phyloP scores from a whole-genome alignment of 2,888 invertebrate genomes.

The Lamellibrachia satsuma region DNA sequence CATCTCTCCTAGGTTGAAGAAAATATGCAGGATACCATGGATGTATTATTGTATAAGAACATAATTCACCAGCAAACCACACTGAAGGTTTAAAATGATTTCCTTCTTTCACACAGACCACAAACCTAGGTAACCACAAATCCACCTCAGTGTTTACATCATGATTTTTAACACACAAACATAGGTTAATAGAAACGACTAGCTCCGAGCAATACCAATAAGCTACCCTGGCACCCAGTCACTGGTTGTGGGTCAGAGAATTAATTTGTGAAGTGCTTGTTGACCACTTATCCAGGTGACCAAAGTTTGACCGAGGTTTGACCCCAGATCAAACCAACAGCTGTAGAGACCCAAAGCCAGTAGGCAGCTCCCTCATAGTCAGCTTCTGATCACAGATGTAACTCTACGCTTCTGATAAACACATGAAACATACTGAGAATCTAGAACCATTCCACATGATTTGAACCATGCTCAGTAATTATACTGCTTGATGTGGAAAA shows the following conservation, averaged over 20 bases:
- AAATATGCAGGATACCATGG: neutral
- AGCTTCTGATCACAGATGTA: neutral
- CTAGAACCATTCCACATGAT: neutral
- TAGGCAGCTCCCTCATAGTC: neutral
- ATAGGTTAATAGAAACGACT: neutral
- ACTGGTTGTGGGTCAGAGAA: neutral
- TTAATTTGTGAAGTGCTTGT: neutral
- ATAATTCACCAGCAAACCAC: neutral
- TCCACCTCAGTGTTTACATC: neutral
- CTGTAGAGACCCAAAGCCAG: neutral
- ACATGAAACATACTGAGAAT: neutral
- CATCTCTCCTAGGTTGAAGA: neutral
- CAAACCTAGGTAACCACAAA: neutral
- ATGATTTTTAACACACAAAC: neutral
- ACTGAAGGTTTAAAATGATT: neutral
- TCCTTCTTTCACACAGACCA: neutral
- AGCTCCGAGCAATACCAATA: neutral
- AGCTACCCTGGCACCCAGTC: neutral
- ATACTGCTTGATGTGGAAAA: neutral
- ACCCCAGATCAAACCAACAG: constrained; percentile 10
- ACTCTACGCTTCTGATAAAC: neutral
- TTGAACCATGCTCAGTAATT: neutral
- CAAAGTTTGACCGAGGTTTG: neutral
- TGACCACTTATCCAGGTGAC: neutral
- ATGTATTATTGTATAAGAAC: neutral